Conservation (phyloP, 1,140 invertebrate genomes). For the Magallana gigas region DNA sequence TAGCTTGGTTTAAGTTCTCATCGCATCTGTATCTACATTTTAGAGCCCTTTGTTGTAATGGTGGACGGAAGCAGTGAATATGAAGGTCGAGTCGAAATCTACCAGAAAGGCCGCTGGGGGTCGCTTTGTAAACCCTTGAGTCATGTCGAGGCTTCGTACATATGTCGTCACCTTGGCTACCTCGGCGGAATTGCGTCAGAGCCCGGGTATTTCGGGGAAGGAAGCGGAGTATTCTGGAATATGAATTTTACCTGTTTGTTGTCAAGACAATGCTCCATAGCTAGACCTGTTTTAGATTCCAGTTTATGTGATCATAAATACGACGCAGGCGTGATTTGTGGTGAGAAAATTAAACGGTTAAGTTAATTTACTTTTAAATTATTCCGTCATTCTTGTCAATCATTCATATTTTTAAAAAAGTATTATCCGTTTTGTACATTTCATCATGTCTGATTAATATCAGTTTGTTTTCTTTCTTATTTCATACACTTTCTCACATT, state of each 20-base stretch:
- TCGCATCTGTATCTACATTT: slow-evolving; percentile 20
- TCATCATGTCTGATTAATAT: too few species aligned
- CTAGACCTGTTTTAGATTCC: slow-evolving; percentile 38
- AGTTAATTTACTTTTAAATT: too few species aligned
- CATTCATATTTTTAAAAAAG: too few species aligned
- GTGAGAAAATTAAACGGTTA: slow-evolving; percentile 51
- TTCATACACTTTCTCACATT: too few species aligned
- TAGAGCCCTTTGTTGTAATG: slow-evolving; percentile 69
- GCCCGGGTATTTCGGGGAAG: slow-evolving; percentile 60
- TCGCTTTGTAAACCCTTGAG: slow-evolving; percentile 92
- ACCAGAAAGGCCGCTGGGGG: slow-evolving; percentile 92
- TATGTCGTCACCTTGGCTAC: slow-evolving; percentile 88
- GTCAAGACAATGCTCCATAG: slow-evolving; percentile 49
- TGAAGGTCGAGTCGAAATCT: slow-evolving; percentile 93
- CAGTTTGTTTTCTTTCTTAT: too few species aligned
- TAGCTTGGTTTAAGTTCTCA: too few species aligned
- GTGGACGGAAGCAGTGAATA: slow-evolving; percentile 68
- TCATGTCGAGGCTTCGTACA: slow-evolving; percentile 87
- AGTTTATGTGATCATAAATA: slow-evolving; percentile 55
- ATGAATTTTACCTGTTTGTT: slow-evolving; percentile 65
- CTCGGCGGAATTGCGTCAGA: slow-evolving; percentile 64
- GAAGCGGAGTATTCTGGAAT: slow-evolving; percentile 59
- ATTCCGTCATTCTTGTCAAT: too few species aligned
- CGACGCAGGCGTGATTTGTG: slow-evolving; percentile 67
- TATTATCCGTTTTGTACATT: too few species aligned